Percentiles rank a stretch among this genome's conserved stretches.
Conservation (phyloP, 2,113 vertebrate genomes). For the Platichthys flesus region DNA sequence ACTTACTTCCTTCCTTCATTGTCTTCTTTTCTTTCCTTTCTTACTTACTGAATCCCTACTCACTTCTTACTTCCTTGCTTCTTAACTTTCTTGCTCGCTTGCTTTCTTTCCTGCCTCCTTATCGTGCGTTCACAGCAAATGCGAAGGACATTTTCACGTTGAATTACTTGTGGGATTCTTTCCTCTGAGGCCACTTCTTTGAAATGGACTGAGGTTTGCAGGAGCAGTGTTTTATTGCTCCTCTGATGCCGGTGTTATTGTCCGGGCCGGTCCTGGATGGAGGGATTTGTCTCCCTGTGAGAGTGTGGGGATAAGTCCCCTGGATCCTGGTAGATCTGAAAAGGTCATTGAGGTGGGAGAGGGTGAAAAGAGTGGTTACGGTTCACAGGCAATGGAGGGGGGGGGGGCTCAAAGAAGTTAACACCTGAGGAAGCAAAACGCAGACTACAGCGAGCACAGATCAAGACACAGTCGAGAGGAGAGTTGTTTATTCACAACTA, state of each 20-base stretch:
- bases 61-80: background rate
- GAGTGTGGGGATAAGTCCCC: conserved; percentile 29
- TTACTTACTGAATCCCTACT: background rate
- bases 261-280: conserved; percentile 16
- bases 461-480: no score
- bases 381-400: background rate
- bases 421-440: conserved; percentile 24
- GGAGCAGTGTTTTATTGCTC: conserved; percentile 15
- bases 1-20: background rate
- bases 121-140: no score
- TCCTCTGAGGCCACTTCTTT: conserved; percentile 22
- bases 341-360: conserved; percentile 38
- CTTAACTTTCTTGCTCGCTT: background rate
- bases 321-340: conserved; percentile 41
- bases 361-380: background rate
- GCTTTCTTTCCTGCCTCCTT: no score
- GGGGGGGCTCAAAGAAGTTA: conserved; percentile 17
- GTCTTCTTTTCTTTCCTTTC: background rate
- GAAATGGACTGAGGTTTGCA: background rate
- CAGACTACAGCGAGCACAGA: background rate
- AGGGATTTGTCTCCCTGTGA: conserved; percentile 43
- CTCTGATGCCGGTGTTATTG: conserved; percentile 54
- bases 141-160: no score
- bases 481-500: no score
- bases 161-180: background rate